Evolutionary conservation across 2,797 vertebrate genomes (phyloP).

Genomic region (Lophotriccus pileatus): DNA sequence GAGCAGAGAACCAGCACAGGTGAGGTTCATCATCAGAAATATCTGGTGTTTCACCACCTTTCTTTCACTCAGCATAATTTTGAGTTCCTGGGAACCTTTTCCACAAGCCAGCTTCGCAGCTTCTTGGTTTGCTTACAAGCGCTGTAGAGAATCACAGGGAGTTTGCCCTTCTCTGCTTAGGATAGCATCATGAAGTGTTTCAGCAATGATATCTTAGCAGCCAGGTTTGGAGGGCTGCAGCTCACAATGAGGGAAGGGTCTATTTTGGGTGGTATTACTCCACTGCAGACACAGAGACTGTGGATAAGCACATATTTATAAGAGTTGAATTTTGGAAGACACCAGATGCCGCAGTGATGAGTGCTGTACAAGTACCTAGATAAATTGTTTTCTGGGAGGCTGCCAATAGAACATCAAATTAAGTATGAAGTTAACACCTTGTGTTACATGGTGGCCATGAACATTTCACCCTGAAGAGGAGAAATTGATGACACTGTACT

Average conservation of each 20-base stretch:
- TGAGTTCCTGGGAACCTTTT: not conserved
- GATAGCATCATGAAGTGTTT: not conserved
- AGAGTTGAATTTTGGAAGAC: slow-evolving; percentile 31
- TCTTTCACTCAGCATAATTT: not conserved
- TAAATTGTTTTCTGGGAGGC: not conserved
- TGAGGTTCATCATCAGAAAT: not conserved
- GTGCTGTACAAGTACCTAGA: not conserved
- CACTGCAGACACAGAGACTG: not conserved
- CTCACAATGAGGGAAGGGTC: not conserved
- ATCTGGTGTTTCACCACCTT: not conserved
- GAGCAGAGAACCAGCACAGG: not conserved
- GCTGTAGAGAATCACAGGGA: not conserved
- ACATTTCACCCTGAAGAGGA: not conserved
- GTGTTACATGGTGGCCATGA: not conserved
- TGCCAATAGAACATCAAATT: not conserved
- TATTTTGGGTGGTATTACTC: slow-evolving; percentile 39
- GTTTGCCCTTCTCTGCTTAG: not conserved
- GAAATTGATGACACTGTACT: not conserved
- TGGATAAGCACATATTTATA: slow-evolving; percentile 20
- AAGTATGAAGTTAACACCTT: slow-evolving; percentile 12
- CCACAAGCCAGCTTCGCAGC: not conserved
- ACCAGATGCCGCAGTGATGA: not conserved
- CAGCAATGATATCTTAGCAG: not conserved
- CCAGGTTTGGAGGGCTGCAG: not conserved
- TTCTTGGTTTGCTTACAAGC: not conserved